Conservation (phyloP, 1,140 invertebrate species). For the Cyclargus thomasi region DNA sequence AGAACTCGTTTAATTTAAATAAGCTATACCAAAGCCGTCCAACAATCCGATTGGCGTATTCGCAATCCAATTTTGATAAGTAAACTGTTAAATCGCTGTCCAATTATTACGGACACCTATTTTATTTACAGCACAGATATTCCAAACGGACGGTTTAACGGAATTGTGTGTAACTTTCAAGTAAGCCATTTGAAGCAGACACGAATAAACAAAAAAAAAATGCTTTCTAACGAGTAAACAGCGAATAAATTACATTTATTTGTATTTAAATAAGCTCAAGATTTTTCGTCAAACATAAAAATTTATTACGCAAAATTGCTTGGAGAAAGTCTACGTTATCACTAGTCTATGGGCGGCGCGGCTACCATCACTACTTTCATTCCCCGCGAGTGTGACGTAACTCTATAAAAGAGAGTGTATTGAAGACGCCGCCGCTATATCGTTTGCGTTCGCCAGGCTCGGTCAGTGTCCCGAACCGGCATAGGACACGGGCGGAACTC, state of each 20-base stretch:
- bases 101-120: no score
- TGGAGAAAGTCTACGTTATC: slow-evolving; percentile 44
- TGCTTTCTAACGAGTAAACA: slow-evolving; percentile 2
- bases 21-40: no score
- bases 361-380: slow-evolving; percentile 73
- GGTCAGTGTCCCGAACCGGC: slow-evolving; percentile 55
- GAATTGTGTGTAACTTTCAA: neutral
- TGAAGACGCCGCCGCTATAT: slow-evolving; percentile 72
- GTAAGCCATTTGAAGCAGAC: neutral
- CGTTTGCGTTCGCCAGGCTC: slow-evolving; percentile 67
- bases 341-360: slow-evolving; percentile 48
- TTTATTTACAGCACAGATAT: no score
- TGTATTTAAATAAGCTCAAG: slow-evolving; percentile 1
- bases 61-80: no score
- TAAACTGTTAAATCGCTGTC: no score
- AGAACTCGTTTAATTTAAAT: no score
- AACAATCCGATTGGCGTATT: no score
- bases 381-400: slow-evolving; percentile 70
- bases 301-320: slow-evolving; percentile 18
- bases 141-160: no score
- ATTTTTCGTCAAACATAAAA: slow-evolving; percentile 7
- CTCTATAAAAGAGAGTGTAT: slow-evolving; percentile 71
- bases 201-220: neutral
- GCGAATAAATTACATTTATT: slow-evolving; percentile 5
- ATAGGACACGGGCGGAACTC: slow-evolving; percentile 66